Conservation (phyloP, 2,113 vertebrate species). For the Lophius piscatorius region DNA sequence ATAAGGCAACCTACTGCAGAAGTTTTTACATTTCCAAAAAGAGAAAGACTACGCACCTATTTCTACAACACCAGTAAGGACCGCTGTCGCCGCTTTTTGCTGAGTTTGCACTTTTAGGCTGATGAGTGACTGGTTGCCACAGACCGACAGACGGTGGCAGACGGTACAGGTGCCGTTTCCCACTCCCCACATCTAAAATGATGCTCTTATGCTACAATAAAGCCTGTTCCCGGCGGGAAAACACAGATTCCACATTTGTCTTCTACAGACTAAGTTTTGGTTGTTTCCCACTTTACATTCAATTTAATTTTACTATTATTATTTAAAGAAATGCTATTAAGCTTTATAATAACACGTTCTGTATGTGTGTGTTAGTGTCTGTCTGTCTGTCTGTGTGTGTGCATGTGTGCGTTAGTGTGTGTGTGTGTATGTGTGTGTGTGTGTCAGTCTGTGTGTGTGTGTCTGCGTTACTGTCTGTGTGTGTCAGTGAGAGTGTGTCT, state of each 20-base stretch:
- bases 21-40: slow-evolving; percentile 84
- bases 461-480: slow-evolving; percentile 3
- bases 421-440: slow-evolving; percentile 8
- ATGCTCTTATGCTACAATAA: slow-evolving; percentile 72
- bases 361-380: too few relatives aligned
- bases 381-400: slow-evolving; percentile 3
- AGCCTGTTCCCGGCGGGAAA: slow-evolving; percentile 74
- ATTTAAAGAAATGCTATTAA: slow-evolving; percentile 65
- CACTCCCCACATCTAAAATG: slow-evolving; percentile 51
- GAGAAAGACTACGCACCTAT: slow-evolving; percentile 77
- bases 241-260: slow-evolving; percentile 70
- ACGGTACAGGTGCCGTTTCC: slow-evolving; percentile 49
- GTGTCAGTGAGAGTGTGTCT: slow-evolving; percentile 5
- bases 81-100: slow-evolving; percentile 48
- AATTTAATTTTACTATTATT: slow-evolving; percentile 54
- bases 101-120: slow-evolving; percentile 42
- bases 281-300: slow-evolving; percentile 55
- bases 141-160: slow-evolving; percentile 21
- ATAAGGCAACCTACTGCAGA: slow-evolving; percentile 93
- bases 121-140: slow-evolving; percentile 13
- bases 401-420: slow-evolving; percentile 2
- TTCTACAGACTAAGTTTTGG: slow-evolving; percentile 55
- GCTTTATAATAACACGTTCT: slow-evolving; percentile 37
- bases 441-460: slow-evolving; percentile 11
- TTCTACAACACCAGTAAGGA: slow-evolving; percentile 69